A percentile compares a stretch with the other conserved stretches of the same genome.
Evolutionary conservation across 2,113 vertebrate species (phyloP).

Genomic region (Gymnorhina tibicen): DNA sequence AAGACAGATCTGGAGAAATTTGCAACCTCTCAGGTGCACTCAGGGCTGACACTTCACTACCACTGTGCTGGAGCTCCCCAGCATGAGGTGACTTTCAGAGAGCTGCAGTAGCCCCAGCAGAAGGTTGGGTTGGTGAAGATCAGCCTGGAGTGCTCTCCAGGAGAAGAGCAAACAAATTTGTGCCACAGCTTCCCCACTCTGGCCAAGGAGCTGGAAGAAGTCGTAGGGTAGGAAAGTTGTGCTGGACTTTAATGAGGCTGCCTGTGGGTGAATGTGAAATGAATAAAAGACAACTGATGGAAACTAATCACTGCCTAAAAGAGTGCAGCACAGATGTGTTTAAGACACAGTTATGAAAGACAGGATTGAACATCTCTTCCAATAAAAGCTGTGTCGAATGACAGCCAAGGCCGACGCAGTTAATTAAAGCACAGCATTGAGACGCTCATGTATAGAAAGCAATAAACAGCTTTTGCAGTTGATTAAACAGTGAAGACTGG

Average conservation of each 20-base stretch:
- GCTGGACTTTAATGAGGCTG: not conserved
- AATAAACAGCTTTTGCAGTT: conserved; percentile 42
- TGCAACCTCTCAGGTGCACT: accelerated
- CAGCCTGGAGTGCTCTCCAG: not conserved
- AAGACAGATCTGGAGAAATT: not conserved
- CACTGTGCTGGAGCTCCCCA: not conserved
- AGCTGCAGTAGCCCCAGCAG: not conserved
- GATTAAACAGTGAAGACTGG: conserved; percentile 1
- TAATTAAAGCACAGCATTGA: not conserved
- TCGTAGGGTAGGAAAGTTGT: accelerated
- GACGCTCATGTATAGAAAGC: not conserved
- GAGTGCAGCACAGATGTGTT: not conserved
- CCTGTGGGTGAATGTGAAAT: not conserved
- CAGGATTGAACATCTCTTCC: not conserved
- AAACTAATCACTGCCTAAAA: conserved; percentile 1
- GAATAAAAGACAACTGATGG: not conserved
- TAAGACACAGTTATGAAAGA: conserved; percentile 14
- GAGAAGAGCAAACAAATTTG: not conserved
- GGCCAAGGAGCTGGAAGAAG: not conserved
- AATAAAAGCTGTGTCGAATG: not conserved
- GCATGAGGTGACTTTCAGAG: accelerated
- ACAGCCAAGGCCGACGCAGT: not conserved
- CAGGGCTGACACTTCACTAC: accelerated
- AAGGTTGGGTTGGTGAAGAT: not conserved
- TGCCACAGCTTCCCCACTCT: not conserved